These are phyloP conservation scores for Enoplosus armatus DNA, from an alignment of 2,797 vertebrate species.

Conservation along the genomic window DNA sequence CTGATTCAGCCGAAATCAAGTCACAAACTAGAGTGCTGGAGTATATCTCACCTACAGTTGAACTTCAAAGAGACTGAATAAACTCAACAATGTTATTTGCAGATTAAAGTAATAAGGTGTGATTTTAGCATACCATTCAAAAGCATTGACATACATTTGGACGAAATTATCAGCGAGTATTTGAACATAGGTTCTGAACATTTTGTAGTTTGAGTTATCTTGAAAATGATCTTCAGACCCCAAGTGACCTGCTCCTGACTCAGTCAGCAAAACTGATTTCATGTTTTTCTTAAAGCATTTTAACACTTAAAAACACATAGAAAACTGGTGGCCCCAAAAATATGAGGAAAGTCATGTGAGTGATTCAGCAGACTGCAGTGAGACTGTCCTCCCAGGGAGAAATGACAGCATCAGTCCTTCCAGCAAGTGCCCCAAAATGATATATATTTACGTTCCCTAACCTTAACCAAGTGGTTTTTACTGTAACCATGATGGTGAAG, in stretches of 20 bases:
- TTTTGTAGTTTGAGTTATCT: neutral
- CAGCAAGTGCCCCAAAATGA: too few relatives aligned
- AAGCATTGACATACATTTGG: neutral
- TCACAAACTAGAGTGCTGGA: too few relatives aligned
- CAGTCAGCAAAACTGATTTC: neutral
- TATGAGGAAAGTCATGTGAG: neutral
- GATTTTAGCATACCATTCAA: too few relatives aligned
- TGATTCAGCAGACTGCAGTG: too few relatives aligned
- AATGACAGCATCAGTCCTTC: too few relatives aligned
- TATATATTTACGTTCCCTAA: neutral
- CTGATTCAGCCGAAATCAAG: neutral
- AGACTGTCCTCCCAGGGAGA: neutral
- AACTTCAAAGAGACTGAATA: too few relatives aligned
- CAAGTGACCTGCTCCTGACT: neutral
- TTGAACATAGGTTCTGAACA: too few relatives aligned
- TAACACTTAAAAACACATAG: neutral
- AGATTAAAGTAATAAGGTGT: too few relatives aligned
- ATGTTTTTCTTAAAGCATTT: neutral
- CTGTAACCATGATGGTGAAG: neutral
- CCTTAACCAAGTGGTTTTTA: neutral
- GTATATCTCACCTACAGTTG: too few relatives aligned
- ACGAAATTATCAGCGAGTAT: neutral
- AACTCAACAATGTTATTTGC: neutral
- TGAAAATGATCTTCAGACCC: too few relatives aligned
- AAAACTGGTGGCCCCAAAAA: neutral